These are phyloP conservation scores for Pteronura brasiliensis DNA, from an alignment of 2,113 vertebrate genomes.

Conservation along the genomic window DNA sequence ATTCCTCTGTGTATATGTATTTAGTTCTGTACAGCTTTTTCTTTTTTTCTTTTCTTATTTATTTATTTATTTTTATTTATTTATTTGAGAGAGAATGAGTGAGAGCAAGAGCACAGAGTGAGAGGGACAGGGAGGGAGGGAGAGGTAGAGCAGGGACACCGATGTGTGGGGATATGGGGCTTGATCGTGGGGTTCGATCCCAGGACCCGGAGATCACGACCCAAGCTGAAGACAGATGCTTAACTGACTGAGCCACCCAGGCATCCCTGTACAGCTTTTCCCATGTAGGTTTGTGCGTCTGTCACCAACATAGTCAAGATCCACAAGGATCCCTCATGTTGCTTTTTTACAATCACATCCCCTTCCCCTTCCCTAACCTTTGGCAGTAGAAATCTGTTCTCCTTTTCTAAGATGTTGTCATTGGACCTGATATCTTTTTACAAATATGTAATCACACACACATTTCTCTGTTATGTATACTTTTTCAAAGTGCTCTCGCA, in stretches of 20 bases:
- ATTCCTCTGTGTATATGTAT: neutral
- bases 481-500: slow-evolving; percentile 7
- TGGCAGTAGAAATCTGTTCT: neutral
- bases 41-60: neutral
- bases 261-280: neutral
- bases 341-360: neutral
- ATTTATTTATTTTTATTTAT: neutral
- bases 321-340: neutral
- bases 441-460: neutral
- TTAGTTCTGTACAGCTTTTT: neutral
- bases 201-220: no score
- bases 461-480: neutral
- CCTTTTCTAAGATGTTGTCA: slow-evolving; percentile 31
- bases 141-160: no score
- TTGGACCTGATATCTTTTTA: slow-evolving; percentile 15
- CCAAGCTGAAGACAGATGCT: no score
- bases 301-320: neutral
- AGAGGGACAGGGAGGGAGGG: no score
- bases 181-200: no score
- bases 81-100: neutral
- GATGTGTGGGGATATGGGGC: no score
- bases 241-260: no score
- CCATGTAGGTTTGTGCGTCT: neutral
- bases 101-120: no score
- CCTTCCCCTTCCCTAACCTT: neutral